A percentile compares a stretch with the other conserved stretches of the same genome.
Conservation (phyloP, 2,797 vertebrate species). For the Columba guinea region DNA sequence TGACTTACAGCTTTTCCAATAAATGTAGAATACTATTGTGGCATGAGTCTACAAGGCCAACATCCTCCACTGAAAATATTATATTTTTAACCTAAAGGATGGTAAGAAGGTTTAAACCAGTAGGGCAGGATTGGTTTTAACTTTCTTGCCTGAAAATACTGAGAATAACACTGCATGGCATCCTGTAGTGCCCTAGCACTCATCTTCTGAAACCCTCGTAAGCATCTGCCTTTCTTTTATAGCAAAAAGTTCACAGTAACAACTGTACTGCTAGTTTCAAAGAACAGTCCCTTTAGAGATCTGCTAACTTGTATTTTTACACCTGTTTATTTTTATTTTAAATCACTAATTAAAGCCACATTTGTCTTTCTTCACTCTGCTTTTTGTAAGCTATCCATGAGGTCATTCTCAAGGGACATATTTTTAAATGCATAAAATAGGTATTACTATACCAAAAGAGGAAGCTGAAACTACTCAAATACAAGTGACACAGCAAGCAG, state of each 20-base stretch:
- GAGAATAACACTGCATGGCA: background rate
- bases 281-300: background rate
- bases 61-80: background rate
- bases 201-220: background rate
- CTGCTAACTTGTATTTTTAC: background rate
- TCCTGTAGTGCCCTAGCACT: background rate
- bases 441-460: background rate
- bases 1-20: background rate
- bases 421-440: background rate
- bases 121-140: background rate
- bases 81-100: slow-evolving; percentile 27
- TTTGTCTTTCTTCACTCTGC: background rate
- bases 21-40: background rate
- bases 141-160: slow-evolving; percentile 21
- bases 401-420: background rate
- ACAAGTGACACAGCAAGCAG: background rate
- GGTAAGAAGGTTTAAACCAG: background rate
- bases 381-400: background rate
- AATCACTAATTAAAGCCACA: background rate
- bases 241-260: background rate
- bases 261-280: background rate
- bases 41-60: background rate
- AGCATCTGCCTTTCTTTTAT: background rate
- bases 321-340: background rate
- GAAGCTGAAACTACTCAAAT: background rate